phyloP scores from a whole-genome alignment of 64 coral and sea anemone species.

The Trachythela sp. region DNA sequence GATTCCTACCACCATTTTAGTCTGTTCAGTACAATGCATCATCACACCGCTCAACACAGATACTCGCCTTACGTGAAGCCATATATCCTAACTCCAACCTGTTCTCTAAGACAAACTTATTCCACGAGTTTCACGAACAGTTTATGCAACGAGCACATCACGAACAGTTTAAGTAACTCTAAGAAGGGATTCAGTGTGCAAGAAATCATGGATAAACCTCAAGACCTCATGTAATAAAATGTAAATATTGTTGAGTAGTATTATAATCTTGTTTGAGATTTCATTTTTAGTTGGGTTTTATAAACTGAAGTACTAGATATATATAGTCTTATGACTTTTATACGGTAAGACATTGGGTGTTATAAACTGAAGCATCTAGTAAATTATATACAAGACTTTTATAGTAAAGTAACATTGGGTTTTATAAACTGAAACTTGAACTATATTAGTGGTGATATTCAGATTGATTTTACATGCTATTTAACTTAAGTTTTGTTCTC shows the following conservation, averaged over 20 bases:
- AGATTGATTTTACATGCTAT: not conserved
- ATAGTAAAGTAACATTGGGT: not conserved
- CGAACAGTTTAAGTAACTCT: not conserved
- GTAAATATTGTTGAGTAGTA: not conserved
- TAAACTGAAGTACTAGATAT: not conserved
- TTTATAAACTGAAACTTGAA: not conserved
- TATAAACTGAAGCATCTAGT: too few relatives aligned
- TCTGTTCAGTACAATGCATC: not conserved
- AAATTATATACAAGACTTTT: not conserved
- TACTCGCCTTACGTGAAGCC: not conserved
- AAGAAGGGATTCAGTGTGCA: not conserved
- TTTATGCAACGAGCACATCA: not conserved
- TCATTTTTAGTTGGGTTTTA: not conserved
- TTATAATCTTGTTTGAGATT: not conserved
- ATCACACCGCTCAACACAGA: not conserved
- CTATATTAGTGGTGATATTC: not conserved
- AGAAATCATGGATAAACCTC: not conserved
- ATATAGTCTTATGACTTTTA: too few relatives aligned
- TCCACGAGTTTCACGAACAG: not conserved
- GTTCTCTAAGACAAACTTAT: not conserved
- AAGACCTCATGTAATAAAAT: not conserved
- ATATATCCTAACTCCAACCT: not conserved
- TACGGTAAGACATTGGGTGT: too few relatives aligned
- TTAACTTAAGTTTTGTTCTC: not conserved
- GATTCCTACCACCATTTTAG: constrained; percentile 9